phyloP scores from a whole-genome alignment of 2,888 invertebrate genomes.

The Leucozona laternaria region DNA sequence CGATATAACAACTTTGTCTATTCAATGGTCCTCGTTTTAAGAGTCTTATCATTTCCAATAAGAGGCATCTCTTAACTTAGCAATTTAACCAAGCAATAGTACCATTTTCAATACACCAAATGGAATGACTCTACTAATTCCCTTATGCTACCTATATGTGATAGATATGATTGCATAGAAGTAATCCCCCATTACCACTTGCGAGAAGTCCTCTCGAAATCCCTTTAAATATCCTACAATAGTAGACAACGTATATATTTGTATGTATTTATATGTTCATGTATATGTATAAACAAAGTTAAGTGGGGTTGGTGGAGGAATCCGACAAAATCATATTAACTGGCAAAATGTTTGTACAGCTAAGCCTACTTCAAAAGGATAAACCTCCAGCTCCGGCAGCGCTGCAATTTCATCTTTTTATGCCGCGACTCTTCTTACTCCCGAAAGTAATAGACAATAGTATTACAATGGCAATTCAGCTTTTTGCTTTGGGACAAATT shows the following conservation, averaged over 20 bases:
- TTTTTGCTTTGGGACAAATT: slow-evolving; percentile 3
- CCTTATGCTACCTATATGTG: no score
- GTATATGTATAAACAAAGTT: slow-evolving; percentile 27
- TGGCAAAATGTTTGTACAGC: slow-evolving; percentile 58
- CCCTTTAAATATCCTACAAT: slow-evolving; percentile 45
- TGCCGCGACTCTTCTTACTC: background rate
- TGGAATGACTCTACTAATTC: slow-evolving; percentile 2
- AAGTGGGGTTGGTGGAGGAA: slow-evolving; percentile 44
- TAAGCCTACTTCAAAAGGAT: slow-evolving; percentile 55
- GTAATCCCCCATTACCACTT: slow-evolving; percentile 15
- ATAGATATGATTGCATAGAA: no score
- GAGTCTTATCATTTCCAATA: slow-evolving; percentile 12
- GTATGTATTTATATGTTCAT: background rate
- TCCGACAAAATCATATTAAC: slow-evolving; percentile 62
- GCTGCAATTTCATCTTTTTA: slow-evolving; percentile 28
- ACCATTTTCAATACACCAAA: slow-evolving; percentile 40
- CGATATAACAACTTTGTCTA: background rate
- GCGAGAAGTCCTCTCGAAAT: slow-evolving; percentile 37
- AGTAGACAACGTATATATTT: background rate
- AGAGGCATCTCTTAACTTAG: slow-evolving; percentile 22
- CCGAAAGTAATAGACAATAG: slow-evolving; percentile 28
- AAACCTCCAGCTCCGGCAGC: slow-evolving; percentile 3
- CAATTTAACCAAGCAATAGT: slow-evolving; percentile 16
- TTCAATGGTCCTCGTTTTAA: slow-evolving; percentile 12
- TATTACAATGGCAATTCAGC: slow-evolving; percentile 61